A percentile compares a stretch with the other conserved stretches of the same genome.
These are phyloP conservation scores for Tinea semifulvella DNA, from an alignment of 2,888 invertebrate genomes.

Conservation along the genomic window DNA sequence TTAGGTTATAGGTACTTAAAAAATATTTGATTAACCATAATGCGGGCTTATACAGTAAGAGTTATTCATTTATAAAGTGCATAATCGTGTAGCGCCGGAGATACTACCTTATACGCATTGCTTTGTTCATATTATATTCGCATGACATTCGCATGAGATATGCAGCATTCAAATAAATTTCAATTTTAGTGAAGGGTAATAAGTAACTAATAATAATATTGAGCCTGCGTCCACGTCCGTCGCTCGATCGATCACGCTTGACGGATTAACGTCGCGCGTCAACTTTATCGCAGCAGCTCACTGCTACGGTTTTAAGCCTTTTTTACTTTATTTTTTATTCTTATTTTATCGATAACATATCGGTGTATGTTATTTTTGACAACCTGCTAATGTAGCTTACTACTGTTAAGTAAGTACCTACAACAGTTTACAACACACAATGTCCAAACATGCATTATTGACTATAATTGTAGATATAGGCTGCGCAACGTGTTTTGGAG, in stretches of 20 bases:
- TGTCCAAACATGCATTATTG: too few species aligned
- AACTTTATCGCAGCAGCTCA: not conserved
- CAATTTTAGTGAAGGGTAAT: not conserved
- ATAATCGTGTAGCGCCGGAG: too few species aligned
- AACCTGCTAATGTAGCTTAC: not conserved
- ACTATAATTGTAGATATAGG: too few species aligned
- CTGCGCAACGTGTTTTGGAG: too few species aligned
- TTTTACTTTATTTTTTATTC: not conserved
- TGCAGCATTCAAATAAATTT: not conserved
- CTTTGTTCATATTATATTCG: too few species aligned
- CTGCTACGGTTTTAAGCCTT: not conserved
- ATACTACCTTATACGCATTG: too few species aligned
- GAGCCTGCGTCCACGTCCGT: slow-evolving; percentile 4
- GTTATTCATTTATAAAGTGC: too few species aligned
- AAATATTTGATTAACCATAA: too few species aligned
- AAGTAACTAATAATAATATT: not conserved
- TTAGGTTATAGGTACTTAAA: too few species aligned
- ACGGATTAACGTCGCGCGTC: slow-evolving; percentile 18
- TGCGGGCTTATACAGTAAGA: too few species aligned
- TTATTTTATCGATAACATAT: not conserved
- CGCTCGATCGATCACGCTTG: slow-evolving; percentile 22
- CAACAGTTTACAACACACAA: too few species aligned
- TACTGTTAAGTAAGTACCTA: not conserved
- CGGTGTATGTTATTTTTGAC: not conserved
- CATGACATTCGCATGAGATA: not conserved